phyloP scores from a whole-genome alignment of 2,888 invertebrate species.

The Leptothorax acervorum region DNA sequence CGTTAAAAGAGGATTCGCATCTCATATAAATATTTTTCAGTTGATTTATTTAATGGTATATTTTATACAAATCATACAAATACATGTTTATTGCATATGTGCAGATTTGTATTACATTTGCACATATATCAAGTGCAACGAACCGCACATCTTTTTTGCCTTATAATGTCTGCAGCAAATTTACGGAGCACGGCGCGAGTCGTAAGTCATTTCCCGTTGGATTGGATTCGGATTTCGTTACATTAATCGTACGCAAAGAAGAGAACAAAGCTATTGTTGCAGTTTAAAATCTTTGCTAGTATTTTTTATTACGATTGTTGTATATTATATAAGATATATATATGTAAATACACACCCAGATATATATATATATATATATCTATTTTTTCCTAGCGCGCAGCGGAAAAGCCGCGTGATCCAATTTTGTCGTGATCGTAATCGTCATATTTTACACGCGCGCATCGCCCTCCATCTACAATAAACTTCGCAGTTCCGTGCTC shows the following conservation, averaged over 20 bases:
- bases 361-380: no score
- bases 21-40: conserved; percentile 8
- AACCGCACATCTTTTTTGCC: not conserved
- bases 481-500: conserved; percentile 50
- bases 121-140: not conserved
- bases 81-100: not conserved
- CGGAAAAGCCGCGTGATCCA: conserved; percentile 38
- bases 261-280: not conserved
- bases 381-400: not conserved
- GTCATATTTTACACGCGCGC: conserved; percentile 46
- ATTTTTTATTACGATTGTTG: not conserved
- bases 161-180: conserved; percentile 10
- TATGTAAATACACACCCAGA: not conserved
- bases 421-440: conserved; percentile 50
- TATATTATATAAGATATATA: not conserved
- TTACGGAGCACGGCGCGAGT: not conserved
- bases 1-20: not conserved
- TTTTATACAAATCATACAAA: conserved; percentile 10
- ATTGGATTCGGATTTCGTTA: not conserved
- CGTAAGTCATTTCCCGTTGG: not conserved
- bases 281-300: conserved; percentile 26
- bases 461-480: conserved; percentile 45
- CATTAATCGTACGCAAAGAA: conserved; percentile 5
- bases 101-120: not conserved
- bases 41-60: conserved; percentile 11